A percentile compares a stretch with the other conserved stretches of the same genome.
These are phyloP conservation scores for Lophotriccus pileatus DNA, from an alignment of 2,797 vertebrate species.

Conservation along the genomic window DNA sequence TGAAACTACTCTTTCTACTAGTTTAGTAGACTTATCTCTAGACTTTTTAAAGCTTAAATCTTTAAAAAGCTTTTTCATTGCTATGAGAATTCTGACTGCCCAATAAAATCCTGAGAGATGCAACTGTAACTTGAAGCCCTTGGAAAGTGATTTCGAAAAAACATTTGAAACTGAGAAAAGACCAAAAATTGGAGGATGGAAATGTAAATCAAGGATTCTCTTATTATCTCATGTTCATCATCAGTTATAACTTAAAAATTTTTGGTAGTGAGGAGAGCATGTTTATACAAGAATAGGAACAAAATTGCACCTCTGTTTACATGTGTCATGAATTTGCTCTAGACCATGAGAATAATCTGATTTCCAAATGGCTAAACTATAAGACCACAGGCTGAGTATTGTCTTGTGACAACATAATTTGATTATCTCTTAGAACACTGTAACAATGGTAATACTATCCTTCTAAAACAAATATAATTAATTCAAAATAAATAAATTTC, in stretches of 20 bases:
- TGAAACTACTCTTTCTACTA: background rate
- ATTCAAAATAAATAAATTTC: background rate
- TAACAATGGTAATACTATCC: background rate
- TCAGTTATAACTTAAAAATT: background rate
- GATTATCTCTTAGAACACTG: background rate
- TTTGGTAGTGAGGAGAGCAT: rapidly evolving
- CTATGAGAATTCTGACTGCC: background rate
- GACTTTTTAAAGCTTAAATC: background rate
- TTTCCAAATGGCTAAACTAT: background rate
- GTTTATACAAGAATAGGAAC: background rate
- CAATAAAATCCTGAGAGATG: background rate
- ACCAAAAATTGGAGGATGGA: background rate
- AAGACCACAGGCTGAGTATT: background rate
- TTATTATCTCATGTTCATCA: background rate
- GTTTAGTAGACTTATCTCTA: background rate
- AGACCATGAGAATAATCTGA: background rate
- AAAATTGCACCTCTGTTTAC: background rate
- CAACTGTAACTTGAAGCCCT: background rate
- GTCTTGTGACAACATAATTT: background rate
- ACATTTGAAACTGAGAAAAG: background rate
- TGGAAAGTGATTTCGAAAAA: background rate
- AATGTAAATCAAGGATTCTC: background rate
- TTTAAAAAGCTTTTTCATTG: background rate
- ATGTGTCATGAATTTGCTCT: too few relatives aligned
- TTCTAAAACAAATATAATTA: background rate